Conservation (phyloP, 2,113 vertebrate genomes). For the Muntiacus muntjak region DNA sequence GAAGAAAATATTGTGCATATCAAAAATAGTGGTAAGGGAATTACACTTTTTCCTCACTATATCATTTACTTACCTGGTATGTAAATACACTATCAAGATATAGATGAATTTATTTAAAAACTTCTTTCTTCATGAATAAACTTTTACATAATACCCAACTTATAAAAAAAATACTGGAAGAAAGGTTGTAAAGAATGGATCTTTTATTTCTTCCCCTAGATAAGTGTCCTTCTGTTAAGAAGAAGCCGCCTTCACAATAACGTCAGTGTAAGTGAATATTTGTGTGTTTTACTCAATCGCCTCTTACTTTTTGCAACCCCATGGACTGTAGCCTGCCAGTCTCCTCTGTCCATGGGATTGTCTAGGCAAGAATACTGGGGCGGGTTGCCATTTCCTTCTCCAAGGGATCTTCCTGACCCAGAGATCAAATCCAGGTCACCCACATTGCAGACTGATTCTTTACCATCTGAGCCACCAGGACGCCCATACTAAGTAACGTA, state of each 20-base stretch:
- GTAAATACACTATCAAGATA: not conserved
- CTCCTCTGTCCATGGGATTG: not conserved
- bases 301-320: not conserved
- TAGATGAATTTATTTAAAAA: not conserved
- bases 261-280: not conserved
- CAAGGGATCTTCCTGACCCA: not conserved
- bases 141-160: not conserved
- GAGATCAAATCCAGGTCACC: not conserved
- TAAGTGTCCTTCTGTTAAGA: not conserved
- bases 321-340: not conserved
- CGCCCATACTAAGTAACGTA: fast-evolving
- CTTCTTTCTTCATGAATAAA: not conserved
- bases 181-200: not conserved
- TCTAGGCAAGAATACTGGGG: too few species aligned
- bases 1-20: not conserved
- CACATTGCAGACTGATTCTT: not conserved
- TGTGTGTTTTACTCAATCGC: not conserved
- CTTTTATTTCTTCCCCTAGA: not conserved
- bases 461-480: not conserved
- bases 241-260: not conserved
- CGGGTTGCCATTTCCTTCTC: not conserved
- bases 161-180: not conserved
- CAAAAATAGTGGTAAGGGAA: not conserved
- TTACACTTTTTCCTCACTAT: not conserved
- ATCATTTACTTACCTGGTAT: not conserved